Base-by-base conservation (phyloP, 2,113 vertebrate genomes). In the Alosa alosa region DNA sequence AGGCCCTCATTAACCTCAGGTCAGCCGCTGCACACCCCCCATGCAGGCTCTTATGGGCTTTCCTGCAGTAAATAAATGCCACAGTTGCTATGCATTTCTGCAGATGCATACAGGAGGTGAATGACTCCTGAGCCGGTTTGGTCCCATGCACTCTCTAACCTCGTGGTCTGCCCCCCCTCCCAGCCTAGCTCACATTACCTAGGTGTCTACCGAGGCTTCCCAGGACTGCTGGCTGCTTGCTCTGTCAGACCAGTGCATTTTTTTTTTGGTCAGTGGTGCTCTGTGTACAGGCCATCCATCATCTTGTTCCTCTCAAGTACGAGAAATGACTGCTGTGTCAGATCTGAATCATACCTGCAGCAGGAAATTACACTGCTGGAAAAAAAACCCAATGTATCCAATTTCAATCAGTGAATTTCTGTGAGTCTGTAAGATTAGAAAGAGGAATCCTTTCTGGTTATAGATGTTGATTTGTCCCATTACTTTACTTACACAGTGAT, bases 1-100 rank as follows among this genome's bases (percentile, higher is more conserved):
- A 83, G 89, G 85, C 78, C 85, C 84, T 84, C 86, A 64, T 93
- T 93, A 93, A 93, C 90, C 86, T 85, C 44, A 83, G 83, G 84
- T 85, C 86, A 84, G 89, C 86, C 87, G 83, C 89, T 86, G 84
- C 88, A 90, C 84, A 84, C 87, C 86, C 57, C 88, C 18, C 55
- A 2, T 60, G 47, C 47, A 49, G 47, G 9, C 78, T 87, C 72
- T 41, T 18, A 81, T 55, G 83, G 81, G 85, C 45, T 50, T 49
- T 87, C 84, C 64, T 60, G 81, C 49, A 86, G 86, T 87, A 87
- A 89, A 87, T 17, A 86, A 44, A 89, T 86, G 68, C 25, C 55
- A 31, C 25, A 72, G 64, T 36, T 72, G 1, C 45, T 72, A 36
- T 72, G 55, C 55, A 22, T 60, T 60, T 55, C 31, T 36, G 64